Conservation (phyloP, 35 echinoderm and acorn worm genomes). For the Heliocidaris tuberculata region DNA sequence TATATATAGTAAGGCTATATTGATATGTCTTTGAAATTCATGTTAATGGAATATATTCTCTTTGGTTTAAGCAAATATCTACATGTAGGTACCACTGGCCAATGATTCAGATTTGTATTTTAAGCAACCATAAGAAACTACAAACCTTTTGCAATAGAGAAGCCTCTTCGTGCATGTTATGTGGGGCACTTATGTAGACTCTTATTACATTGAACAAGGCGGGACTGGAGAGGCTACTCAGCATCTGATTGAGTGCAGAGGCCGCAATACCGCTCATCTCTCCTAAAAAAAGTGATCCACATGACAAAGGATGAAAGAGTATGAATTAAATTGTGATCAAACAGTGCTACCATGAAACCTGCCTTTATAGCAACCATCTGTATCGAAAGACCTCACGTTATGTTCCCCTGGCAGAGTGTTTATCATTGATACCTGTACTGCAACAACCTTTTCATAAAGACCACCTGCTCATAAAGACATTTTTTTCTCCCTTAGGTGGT, state of each 20-base stretch:
- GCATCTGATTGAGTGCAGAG: constrained; percentile 56
- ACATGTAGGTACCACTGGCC: too few relatives aligned
- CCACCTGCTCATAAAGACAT: too few relatives aligned
- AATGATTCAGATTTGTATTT: too few relatives aligned
- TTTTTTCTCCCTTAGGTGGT: too few relatives aligned
- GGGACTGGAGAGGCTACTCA: constrained; percentile 57
- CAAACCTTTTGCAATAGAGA: constrained; percentile 60
- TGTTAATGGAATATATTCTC: too few relatives aligned
- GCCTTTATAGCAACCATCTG: not conserved
- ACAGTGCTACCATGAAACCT: not conserved
- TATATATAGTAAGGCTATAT: too few relatives aligned
- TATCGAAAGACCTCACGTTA: too few relatives aligned
- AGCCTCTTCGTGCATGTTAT: constrained; percentile 58
- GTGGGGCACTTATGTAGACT: constrained; percentile 65
- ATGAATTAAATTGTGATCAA: not conserved
- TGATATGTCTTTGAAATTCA: too few relatives aligned
- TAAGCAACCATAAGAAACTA: not conserved
- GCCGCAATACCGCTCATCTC: constrained; percentile 44
- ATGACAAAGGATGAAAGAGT: not conserved
- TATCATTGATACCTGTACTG: too few relatives aligned
- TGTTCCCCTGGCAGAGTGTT: too few relatives aligned
- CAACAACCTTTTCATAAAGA: too few relatives aligned
- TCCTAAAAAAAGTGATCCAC: constrained; percentile 30
- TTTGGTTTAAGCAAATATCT: too few relatives aligned
- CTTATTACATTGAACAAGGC: constrained; percentile 66